phyloP scores from a whole-genome alignment of 2,888 invertebrate genomes.

The Julus scanicus region DNA sequence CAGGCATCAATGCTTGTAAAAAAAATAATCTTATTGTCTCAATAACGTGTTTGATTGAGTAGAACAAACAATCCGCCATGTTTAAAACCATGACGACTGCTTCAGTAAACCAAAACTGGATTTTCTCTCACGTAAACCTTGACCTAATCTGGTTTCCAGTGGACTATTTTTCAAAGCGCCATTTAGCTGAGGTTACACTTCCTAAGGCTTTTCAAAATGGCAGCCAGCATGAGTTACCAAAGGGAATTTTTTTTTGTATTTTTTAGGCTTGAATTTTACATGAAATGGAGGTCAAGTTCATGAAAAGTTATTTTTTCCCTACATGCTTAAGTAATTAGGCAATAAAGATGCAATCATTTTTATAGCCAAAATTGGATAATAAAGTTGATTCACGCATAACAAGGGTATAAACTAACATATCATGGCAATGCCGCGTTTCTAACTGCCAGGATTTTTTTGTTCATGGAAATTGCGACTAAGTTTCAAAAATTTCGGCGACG shows the following conservation, averaged over 20 bases:
- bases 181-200: not conserved
- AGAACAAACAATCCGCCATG: too few relatives aligned
- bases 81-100: too few relatives aligned
- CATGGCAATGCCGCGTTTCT: not conserved
- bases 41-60: too few relatives aligned
- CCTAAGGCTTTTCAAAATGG: not conserved
- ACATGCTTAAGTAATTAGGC: not conserved
- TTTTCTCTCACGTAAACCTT: too few relatives aligned
- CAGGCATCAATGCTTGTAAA: too few relatives aligned
- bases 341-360: not conserved
- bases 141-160: too few relatives aligned
- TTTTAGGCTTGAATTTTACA: not conserved
- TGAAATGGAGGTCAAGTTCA: slow-evolving; percentile 25
- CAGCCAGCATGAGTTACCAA: not conserved
- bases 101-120: too few relatives aligned
- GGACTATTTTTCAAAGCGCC: not conserved
- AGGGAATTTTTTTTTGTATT: not conserved
- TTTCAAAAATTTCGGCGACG: not conserved
- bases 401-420: not conserved
- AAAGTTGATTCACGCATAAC: not conserved
- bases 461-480: not conserved
- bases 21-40: too few relatives aligned
- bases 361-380: slow-evolving; percentile 34
- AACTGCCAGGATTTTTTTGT: not conserved
- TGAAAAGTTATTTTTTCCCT: not conserved